Conservation (phyloP, 2,797 vertebrate species). For the Lepidocolaptes lacrymiger region DNA sequence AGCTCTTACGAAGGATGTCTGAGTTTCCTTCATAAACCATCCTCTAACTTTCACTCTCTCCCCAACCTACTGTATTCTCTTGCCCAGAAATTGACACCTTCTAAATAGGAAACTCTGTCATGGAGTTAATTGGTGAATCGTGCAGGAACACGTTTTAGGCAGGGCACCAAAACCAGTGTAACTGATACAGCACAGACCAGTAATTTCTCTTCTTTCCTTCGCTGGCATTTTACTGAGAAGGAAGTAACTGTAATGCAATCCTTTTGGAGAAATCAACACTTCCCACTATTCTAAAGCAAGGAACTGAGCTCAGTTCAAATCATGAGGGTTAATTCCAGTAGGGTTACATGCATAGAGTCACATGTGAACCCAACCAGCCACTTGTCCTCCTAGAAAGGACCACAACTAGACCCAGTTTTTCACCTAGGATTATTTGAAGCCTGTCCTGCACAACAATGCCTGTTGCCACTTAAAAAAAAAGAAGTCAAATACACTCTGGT, state of each 20-base stretch:
- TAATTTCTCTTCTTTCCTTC: conserved; percentile 2
- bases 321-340: conserved; percentile 13
- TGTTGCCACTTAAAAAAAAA: conserved; percentile 29
- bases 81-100: neutral
- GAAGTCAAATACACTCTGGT: neutral
- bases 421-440: neutral
- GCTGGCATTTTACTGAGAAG: conserved; percentile 28
- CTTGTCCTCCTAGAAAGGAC: neutral
- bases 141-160: neutral
- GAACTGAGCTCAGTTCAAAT: neutral
- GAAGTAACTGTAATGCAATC: conserved; percentile 38
- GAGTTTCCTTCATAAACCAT: neutral
- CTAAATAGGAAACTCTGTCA: neutral
- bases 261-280: conserved; percentile 40
- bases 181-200: neutral
- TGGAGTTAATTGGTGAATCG: neutral
- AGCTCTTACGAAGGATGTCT: neutral
- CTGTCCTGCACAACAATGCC: neutral
- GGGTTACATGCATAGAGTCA: neutral
- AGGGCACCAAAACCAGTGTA: conserved; percentile 9
- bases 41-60: neutral
- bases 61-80: neutral
- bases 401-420: neutral
- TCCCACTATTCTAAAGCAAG: neutral
- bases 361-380: neutral